phyloP scores from a whole-genome alignment of 2,113 vertebrate species.

The Pachycephala philippinensis region DNA sequence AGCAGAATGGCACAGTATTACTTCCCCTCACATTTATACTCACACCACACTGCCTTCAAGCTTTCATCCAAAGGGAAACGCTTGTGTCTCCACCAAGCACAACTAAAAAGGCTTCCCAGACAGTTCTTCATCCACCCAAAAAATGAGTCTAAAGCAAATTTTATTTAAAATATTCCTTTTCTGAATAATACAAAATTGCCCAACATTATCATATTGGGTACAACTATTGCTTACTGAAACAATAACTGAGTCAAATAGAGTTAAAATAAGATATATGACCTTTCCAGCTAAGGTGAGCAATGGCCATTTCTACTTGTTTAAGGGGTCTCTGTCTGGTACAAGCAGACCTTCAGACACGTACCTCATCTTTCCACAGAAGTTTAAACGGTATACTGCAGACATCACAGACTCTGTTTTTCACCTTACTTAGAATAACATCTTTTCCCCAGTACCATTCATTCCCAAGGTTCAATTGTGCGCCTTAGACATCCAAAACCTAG shows the following conservation, averaged over 20 bases:
- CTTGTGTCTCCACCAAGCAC: not conserved
- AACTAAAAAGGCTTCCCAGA: not conserved
- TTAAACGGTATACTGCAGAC: not conserved
- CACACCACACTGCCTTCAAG: not conserved
- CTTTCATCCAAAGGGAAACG: not conserved
- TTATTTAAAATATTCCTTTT: not conserved
- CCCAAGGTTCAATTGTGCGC: not conserved
- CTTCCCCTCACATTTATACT: not conserved
- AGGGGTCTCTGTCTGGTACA: not conserved
- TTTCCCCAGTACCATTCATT: not conserved
- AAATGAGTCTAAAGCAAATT: not conserved
- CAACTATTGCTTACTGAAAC: not conserved
- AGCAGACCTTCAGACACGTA: not conserved
- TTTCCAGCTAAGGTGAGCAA: not conserved
- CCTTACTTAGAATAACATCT: not conserved
- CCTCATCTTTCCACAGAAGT: not conserved
- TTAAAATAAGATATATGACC: not conserved
- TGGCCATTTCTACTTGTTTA: not conserved
- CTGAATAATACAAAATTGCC: not conserved
- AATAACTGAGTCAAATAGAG: not conserved
- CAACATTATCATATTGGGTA: not conserved
- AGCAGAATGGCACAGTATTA: not conserved
- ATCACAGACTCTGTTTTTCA: not conserved
- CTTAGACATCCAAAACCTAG: not conserved
- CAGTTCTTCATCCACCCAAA: not conserved